Base-by-base conservation (phyloP, 2,888 invertebrate species). In the Cataglyphis livida region DNA sequence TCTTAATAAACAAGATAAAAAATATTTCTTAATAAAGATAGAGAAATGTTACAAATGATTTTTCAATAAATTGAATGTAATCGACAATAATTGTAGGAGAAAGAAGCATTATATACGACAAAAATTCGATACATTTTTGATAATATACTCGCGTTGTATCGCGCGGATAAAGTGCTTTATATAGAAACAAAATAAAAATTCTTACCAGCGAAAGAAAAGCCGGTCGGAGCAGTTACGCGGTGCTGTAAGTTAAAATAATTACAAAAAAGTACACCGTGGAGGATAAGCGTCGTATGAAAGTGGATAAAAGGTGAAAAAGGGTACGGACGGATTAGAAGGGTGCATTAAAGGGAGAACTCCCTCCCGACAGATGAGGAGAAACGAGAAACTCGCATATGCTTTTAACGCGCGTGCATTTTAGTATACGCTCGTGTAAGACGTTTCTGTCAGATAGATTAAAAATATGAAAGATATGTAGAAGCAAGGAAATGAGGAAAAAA, bases 221-320 rank as follows among this genome's bases (percentile, higher is more conserved):
- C 70, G 44, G 59, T 44, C 35, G 59, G 44, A 70, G 44, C 78
- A 70, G 70, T 70, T 78, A 70, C 44, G 32, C 57, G 70, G 71
- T 44, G 35, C 68, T 54, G 44, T 78, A 78, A 78, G 78, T 70
- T 78, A 78, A 78, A 78, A 68, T 83, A 79, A 83, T 83, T 83
- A 83, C 79, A 68, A 83, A 79, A 76, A 79, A 70, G 82, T 83
- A 79, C 64, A 83, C 82, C 62, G 51, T 62, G 25, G 65, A 48
- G 78, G 70, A 83, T 83, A 83, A 32, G 62, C 7, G 44, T 38
- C 66, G 65, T 71, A 73, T 28, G 66, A 62, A 75, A 74, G 75
- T 32, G 48, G 87, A 87, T 84, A 84, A 59, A 41, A 12, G 48
- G 65, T 62, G 84, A 87, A 87, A 87, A 85, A 35, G 28, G 41